Conservation (phyloP, 2,113 vertebrate species). For the Erinaceus europaeus region DNA sequence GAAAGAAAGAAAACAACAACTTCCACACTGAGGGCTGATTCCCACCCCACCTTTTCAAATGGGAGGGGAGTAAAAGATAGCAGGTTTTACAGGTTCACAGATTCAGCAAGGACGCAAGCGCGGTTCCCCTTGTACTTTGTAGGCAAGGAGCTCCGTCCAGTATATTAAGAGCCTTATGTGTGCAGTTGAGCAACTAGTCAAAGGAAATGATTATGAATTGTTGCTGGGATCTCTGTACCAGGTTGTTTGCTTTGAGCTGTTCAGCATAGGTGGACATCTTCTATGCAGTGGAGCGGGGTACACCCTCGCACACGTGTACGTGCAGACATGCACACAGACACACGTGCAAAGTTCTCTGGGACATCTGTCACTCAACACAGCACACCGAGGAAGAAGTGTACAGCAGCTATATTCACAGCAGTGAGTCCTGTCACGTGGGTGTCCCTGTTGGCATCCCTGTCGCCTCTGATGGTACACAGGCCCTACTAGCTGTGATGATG, state of each 20-base stretch:
- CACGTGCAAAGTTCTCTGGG: no score
- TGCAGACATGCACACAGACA: no score
- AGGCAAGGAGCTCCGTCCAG: not conserved
- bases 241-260: not conserved
- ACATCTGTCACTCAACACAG: not conserved
- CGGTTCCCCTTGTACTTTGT: no score
- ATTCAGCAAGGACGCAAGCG: not conserved
- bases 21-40: no score
- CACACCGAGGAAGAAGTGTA: accelerated
- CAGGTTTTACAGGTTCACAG: accelerated
- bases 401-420: not conserved
- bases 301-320: not conserved
- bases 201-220: not conserved
- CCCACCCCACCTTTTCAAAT: not conserved
- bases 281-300: not conserved
- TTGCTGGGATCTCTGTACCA: not conserved
- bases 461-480: not conserved
- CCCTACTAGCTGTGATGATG: no score
- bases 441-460: no score
- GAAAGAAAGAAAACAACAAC: not conserved
- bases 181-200: not conserved
- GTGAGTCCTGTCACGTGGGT: accelerated
- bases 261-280: not conserved
- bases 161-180: not conserved
- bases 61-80: not conserved